Conservation (phyloP, 2,888 invertebrate genomes). For the Caenorhabditis sp. region DNA sequence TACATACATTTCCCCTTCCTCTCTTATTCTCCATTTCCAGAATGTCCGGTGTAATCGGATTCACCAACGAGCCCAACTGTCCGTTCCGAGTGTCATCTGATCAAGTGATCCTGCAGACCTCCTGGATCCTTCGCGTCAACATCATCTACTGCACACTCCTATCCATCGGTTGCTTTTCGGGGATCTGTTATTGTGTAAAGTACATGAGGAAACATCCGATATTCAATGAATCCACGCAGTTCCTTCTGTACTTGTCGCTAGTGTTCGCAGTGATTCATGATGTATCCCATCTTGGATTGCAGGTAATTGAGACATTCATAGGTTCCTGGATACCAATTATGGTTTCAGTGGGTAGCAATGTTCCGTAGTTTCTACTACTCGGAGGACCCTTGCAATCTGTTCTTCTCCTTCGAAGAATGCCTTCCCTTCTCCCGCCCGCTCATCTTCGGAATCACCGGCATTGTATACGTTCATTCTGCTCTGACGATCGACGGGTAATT, state of each 20-base stretch:
- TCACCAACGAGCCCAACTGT: slow-evolving; percentile 25
- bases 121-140: slow-evolving; percentile 49
- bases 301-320: slow-evolving; percentile 35
- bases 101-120: slow-evolving; percentile 51
- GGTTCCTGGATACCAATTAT: too few species aligned
- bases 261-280: slow-evolving; percentile 52
- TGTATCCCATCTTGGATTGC: slow-evolving; percentile 37
- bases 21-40: background rate
- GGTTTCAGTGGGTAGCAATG: slow-evolving; percentile 43
- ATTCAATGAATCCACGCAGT: slow-evolving; percentile 40
- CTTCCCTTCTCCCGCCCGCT: background rate
- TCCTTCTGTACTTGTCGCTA: slow-evolving; percentile 43
- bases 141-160: slow-evolving; percentile 57
- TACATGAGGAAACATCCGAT: slow-evolving; percentile 55
- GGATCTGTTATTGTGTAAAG: slow-evolving; percentile 23
- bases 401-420: slow-evolving; percentile 41
- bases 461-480: slow-evolving; percentile 49
- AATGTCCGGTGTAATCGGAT: slow-evolving; percentile 7
- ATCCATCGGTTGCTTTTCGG: slow-evolving; percentile 29
- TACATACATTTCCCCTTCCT: too few species aligned
- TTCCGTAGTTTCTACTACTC: slow-evolving; percentile 52
- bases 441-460: slow-evolving; percentile 37
- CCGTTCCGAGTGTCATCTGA: slow-evolving; percentile 36
- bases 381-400: slow-evolving; percentile 48
- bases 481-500: slow-evolving; percentile 37